Base-by-base conservation (phyloP, 2,888 invertebrate species). In the Pristionchus mayeri region DNA sequence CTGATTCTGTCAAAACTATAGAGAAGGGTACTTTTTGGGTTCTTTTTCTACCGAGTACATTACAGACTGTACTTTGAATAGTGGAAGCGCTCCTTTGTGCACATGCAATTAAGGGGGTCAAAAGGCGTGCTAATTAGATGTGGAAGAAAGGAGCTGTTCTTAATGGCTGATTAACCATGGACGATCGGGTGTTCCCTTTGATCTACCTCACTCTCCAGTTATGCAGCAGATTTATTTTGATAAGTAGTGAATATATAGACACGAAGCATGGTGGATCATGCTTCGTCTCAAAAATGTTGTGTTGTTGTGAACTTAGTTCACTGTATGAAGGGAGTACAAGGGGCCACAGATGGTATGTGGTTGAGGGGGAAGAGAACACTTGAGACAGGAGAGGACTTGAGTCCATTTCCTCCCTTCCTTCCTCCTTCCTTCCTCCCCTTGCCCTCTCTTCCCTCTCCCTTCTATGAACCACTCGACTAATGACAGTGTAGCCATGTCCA, bases 401-500 rank as follows among this genome's bases (percentile, higher is more conserved):
- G 75, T 75, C 75, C 75, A 75, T 75, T 48, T 48, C 75, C 75
- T 48, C 75, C 48, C 24, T n/a, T n/a, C n/a, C n/a, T n/a, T n/a
- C n/a, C n/a, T n/a, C n/a, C n/a, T n/a, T n/a, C n/a, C 34, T 24
- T 44, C 48, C 44, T 48, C 24, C 27, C 34, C 67, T 18, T 21
- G 37, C 40, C 27, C 24, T 27, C 27, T 13, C 37, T 37, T 34
- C 63, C 34, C 16, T 30, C 30, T 24, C 48, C 44, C 27, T 48
- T 44, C 75, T 48, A 75, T 24, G 75, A 48, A 44, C 24, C 44
- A 44, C 75, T 75, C 44, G 75, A 27, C 75, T 75, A 75, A 75
- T 75, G 75, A 75, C 75, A 75, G 75, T 75, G 75, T 75, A 75
- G 75, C 48, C 75, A 75, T 24, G 37, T 57, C 84, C 54, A 40